A percentile compares a stretch with the other conserved stretches of the same genome.
These are phyloP conservation scores for Aphelocoma californica DNA, from an alignment of 2,797 vertebrate species.

Conservation along the genomic window DNA sequence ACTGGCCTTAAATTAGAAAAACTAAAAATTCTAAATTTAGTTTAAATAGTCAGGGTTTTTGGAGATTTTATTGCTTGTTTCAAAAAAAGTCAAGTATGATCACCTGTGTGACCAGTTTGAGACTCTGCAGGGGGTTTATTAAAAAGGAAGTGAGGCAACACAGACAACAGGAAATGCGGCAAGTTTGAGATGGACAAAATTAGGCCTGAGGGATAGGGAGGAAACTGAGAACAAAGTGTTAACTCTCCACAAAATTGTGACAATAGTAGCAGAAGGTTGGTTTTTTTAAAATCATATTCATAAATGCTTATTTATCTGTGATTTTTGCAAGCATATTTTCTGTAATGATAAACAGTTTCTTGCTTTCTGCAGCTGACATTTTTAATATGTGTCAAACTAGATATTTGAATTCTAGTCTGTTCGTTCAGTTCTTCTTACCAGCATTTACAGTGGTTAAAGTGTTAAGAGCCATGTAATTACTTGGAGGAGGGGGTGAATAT, in stretches of 20 bases:
- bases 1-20: not conserved
- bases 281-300: not conserved
- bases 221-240: not conserved
- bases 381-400: not conserved
- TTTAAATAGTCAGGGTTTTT: not conserved
- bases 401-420: not conserved
- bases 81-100: not conserved
- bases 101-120: not conserved
- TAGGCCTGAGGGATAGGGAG: not conserved
- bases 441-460: not conserved
- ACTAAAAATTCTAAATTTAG: not conserved
- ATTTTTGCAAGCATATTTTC: not conserved
- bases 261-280: rapidly evolving
- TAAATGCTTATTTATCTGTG: not conserved
- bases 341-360: not conserved
- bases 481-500: not conserved
- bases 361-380: not conserved
- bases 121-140: not conserved
- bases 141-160: not conserved
- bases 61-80: not conserved
- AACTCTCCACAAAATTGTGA: not conserved
- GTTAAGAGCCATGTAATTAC: not conserved
- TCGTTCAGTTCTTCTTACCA: not conserved
- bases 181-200: not conserved
- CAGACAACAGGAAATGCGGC: not conserved